phyloP scores from a whole-genome alignment of 2,797 vertebrate species.

The Brotogeris chrysoptera region DNA sequence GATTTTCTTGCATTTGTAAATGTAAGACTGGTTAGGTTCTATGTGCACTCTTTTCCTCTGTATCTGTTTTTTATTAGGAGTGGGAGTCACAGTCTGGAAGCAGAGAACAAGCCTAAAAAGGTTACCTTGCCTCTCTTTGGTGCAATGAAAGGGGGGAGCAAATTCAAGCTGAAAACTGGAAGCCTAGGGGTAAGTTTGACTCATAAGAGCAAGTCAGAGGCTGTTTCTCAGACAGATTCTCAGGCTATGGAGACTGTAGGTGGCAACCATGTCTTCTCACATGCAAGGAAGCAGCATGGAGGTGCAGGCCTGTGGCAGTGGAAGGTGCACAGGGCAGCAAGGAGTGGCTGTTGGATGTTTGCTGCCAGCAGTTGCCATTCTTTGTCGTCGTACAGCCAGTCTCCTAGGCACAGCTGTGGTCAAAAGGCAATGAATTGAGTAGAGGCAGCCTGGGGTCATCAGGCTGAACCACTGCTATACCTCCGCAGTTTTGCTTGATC shows the following conservation, averaged over 20 bases:
- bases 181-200: slow-evolving; percentile 89
- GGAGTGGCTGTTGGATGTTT: neutral
- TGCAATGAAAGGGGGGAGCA: slow-evolving; percentile 97
- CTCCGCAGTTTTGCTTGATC: neutral
- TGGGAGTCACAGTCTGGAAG: slow-evolving; percentile 62
- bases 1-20: neutral
- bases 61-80: slow-evolving; percentile 49
- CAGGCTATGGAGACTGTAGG: neutral
- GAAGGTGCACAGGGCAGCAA: neutral
- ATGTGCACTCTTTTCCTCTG: neutral
- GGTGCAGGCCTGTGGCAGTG: neutral
- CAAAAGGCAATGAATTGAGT: neutral
- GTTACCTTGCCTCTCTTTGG: slow-evolving; percentile 88
- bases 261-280: neutral
- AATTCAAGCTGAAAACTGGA: slow-evolving; percentile 95
- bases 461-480: neutral
- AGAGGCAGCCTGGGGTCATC: neutral
- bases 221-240: neutral
- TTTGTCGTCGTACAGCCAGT: neutral
- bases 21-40: neutral
- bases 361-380: neutral
- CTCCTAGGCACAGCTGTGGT: neutral
- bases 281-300: neutral
- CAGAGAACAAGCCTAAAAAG: slow-evolving; percentile 84
- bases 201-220: accelerated